Conservation (phyloP, 2,797 vertebrate genomes). For the Enteromius treurensis region DNA sequence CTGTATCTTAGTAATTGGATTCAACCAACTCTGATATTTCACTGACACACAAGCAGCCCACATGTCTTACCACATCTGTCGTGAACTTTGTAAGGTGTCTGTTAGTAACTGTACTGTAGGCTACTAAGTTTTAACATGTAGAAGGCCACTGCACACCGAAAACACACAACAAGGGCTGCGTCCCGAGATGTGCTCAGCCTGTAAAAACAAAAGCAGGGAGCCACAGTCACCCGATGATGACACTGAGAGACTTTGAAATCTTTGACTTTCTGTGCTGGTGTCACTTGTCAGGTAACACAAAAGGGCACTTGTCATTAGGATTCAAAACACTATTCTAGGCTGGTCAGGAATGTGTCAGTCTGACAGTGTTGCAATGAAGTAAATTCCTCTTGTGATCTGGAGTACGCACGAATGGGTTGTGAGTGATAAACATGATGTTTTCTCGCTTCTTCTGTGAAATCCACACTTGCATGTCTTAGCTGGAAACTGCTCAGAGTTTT, state of each 20-base stretch:
- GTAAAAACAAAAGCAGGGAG: not conserved
- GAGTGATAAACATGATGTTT: not conserved
- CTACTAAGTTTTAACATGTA: not conserved
- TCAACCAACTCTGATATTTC: not conserved
- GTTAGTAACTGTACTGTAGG: not conserved
- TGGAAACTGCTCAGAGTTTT: not conserved
- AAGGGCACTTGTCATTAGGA: not conserved
- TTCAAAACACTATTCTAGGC: not conserved
- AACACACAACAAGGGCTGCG: not conserved
- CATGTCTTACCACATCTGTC: not conserved
- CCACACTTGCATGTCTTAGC: not conserved
- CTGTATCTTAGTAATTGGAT: not conserved
- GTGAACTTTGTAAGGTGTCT: not conserved
- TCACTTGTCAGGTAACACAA: not conserved
- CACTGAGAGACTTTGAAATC: not conserved
- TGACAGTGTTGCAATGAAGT: not conserved
- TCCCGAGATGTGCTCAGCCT: constrained; percentile 1
- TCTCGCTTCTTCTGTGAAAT: constrained; percentile 25
- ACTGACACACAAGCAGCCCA: not conserved
- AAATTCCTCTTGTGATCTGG: not conserved
- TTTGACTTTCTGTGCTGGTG: not conserved
- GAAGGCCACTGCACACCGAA: not conserved
- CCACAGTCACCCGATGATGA: not conserved
- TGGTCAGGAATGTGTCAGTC: not conserved
- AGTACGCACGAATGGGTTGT: not conserved